Base-by-base conservation (phyloP, 2,113 vertebrate species). In the Ptilorrhoa leucosticta region DNA sequence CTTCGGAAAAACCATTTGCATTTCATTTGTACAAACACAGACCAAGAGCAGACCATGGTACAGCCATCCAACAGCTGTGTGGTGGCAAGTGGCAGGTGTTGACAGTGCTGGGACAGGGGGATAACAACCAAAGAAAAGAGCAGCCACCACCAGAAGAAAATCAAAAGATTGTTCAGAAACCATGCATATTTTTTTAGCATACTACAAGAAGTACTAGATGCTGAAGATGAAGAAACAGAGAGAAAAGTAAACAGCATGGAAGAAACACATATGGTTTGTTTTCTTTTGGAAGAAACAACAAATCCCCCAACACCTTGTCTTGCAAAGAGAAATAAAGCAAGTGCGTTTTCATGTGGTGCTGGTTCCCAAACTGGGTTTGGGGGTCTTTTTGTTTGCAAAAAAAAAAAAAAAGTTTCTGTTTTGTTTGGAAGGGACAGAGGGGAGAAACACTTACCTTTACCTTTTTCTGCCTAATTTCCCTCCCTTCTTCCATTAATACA, bases 381-480 rank as follows among this genome's bases (percentile, higher is more conserved):
- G 57, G 30, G 17, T 73, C 53, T 66, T 61, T 94, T 95, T 94
- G 83, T 94, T 87, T 68, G 37, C 10, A 40, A 76, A 66, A 64
- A 60, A 27, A 66, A 57, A 23, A 69, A n/a, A 50, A 72, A 81
- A 79, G 37, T 87, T 94, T 72, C 19, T 15, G 6, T 75, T 88
- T 75, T 81, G 22, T 81, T 83, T 60, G 56, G 48, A 95, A 92
- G 37, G 21, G 24, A 44, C 1, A 3, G 50, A 88, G 33, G 3
- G 51, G 13, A 66, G 47, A 91, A 93, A 60, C 69, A 93, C 90
- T 94, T 79, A 94, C 90, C 94, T 93, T 94, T 64, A 83, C 88
- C 90, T 86, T 90, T 83, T 81, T 39, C 57, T 81, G 78, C 47
- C 79, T 86, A 39, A n/a, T 64, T 85, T 70, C 53, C 76, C 58